Evolutionary conservation across 2,113 vertebrate species (phyloP), one percentile per base, ranked within the genome.

Genomic region (Canis aureus): DNA sequence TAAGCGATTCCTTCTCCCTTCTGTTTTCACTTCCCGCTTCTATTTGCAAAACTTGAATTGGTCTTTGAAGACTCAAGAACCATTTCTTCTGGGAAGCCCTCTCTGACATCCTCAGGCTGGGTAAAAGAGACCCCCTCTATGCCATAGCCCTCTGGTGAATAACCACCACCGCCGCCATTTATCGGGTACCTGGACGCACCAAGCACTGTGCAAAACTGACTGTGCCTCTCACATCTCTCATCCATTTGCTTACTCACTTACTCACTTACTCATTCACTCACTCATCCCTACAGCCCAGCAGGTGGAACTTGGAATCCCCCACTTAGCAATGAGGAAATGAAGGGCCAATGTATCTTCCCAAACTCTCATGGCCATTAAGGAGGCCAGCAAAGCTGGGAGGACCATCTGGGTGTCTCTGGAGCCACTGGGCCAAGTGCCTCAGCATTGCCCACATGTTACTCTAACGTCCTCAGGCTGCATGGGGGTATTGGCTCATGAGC

Each of bases 371-470:
- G 74, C 15, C 60, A 1, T 17, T 9, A 64, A 43, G 80, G 82
- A 17, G 66, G 20, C 19, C 69, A 29, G 51, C 4, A 3, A 74
- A 67, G 51, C 22, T 1, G 11, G 16, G 19, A 35, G 59, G 3
- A 16, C 23, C 5, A 0, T 43, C 12, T 13, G 2, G 12, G 5
- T 3, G 32, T 43, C 49, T 16, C 11, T 16, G 0, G 35, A 71
- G 60, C 32, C 22, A 2, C 79, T 2, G 32, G 12, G 67, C 73
- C n/a, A 29, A 51, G 19, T 0, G 2, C 32, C 49, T 49, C 5
- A 0, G 0, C 6, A 0, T 35, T 67, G 23, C 9, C 2, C 2
- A 51, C 0, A 0, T 11, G 35, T 13, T 38, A 32, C 49, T 53
- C 91, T n/a, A 5, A 38, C 0, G 11, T 32, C 22, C 79, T 10